phyloP scores from a whole-genome alignment of 2,888 invertebrate genomes.

The Drosophila borealis region DNA sequence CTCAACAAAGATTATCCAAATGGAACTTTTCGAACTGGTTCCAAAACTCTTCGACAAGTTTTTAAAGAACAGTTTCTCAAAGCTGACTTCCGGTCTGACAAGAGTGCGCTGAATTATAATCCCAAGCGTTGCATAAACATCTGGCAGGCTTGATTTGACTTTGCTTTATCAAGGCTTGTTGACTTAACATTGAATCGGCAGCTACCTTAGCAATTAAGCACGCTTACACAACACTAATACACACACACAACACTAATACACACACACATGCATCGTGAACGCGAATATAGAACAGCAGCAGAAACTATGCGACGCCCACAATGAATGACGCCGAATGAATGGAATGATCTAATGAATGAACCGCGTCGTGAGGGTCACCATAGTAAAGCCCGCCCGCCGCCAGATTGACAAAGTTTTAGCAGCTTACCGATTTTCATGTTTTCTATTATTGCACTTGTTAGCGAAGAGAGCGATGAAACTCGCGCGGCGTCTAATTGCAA shows the following conservation, averaged over 20 bases:
- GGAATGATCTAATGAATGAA: constrained; percentile 73
- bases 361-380: constrained; percentile 52
- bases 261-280: constrained; percentile 8
- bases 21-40: constrained; percentile 43
- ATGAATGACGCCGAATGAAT: constrained; percentile 42
- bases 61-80: constrained; percentile 7
- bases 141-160: constrained; percentile 7
- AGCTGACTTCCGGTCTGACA: constrained; percentile 42
- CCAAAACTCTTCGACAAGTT: constrained; percentile 11
- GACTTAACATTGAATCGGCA: constrained; percentile 47
- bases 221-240: constrained; percentile 53
- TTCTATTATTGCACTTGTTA: constrained; percentile 24
- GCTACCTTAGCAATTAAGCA: constrained; percentile 52
- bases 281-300: constrained; percentile 61
- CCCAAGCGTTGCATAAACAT: constrained; percentile 35
- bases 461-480: constrained; percentile 36
- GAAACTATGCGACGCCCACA: constrained; percentile 63
- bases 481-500: constrained; percentile 58
- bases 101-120: constrained; percentile 25
- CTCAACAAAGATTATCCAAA: constrained; percentile 15
- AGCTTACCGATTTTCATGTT: constrained; percentile 73
- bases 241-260: constrained; percentile 12
- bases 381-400: constrained; percentile 26
- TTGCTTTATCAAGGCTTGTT: constrained; percentile 49
- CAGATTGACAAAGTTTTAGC: constrained; percentile 12